Evolutionary conservation across 2,888 invertebrate genomes (phyloP), one percentile per base, ranked within the genome.

Genomic region (Cephus pygmeus): DNA sequence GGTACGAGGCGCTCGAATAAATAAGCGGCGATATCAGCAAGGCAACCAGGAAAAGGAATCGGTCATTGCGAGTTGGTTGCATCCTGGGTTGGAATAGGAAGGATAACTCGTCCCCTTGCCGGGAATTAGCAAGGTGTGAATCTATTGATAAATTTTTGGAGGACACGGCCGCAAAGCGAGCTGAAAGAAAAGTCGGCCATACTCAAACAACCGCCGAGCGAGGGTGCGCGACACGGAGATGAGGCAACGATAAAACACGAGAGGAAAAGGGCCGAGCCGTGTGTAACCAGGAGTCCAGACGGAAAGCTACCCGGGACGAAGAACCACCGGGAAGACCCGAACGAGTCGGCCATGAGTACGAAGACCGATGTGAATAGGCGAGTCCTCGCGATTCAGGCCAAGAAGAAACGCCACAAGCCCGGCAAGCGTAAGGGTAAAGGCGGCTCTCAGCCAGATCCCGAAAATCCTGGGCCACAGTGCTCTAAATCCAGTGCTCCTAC

Each of bases 361-460:
- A 97, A 96, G 94, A 96, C 96, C 93, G 97, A 97, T 93, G 96
- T 96, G 93, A 97, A 97, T 93, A 95, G 97, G 93, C 95, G 97
- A 92, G 97, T 97, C 92, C 94, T 97, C 93, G 96, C 97, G 92
- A 97, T 97, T 91, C 97, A 97, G 94, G 97, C 97, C 90, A 97
- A 97, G 94, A 97, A 97, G 93, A 97, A 97, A 92, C 95, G 97
- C 87, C 96, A 97, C 93, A 97, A 96, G 96, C 94, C 95, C 85
- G 95, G 95, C 87, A 96, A 96, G 92, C 96, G 96, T 93, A 96
- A 96, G 93, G 96, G 95, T 91, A 95, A 95, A 92, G 86, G 92
- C 87, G 93, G 93, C 90, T 92, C 93, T 91, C 94, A 94, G 78
- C 84, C 87, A 89, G 91, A 91, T 79, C 82, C 86, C 69, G 93